Percentiles rank a stretch among this genome's conserved stretches.
Evolutionary conservation across 2,888 invertebrate genomes (phyloP).

Genomic region (Andrena fulva): DNA sequence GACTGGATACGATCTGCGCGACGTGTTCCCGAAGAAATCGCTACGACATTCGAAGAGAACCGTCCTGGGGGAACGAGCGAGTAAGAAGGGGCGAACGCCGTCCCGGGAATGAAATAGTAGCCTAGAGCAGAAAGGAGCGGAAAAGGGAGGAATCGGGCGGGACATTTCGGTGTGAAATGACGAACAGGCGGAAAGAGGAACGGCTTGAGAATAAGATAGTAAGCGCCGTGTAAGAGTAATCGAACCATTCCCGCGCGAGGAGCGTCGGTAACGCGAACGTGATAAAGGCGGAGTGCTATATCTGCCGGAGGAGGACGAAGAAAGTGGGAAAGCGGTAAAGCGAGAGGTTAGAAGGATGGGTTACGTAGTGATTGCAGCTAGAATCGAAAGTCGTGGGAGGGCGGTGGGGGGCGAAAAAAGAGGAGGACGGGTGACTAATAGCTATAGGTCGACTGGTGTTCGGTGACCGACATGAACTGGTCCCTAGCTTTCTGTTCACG

Average conservation of each 20-base stretch:
- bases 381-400: conserved; percentile 63
- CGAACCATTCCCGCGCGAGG: conserved; percentile 69
- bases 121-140: conserved; percentile 24
- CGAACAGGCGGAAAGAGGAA: conserved; percentile 64
- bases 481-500: conserved; percentile 68
- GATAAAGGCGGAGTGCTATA: conserved; percentile 78
- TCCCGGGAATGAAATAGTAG: conserved; percentile 51
- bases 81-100: neutral
- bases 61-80: conserved; percentile 9
- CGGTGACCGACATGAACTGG: conserved; percentile 71
- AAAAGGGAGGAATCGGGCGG: conserved; percentile 53
- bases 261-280: conserved; percentile 74
- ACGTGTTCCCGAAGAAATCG: conserved; percentile 11
- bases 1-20: neutral
- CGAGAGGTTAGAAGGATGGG: conserved; percentile 52
- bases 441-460: conserved; percentile 67
- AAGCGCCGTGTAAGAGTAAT: conserved; percentile 77
- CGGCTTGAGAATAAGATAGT: conserved; percentile 75
- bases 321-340: conserved; percentile 30
- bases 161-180: conserved; percentile 65
- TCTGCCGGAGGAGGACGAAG: conserved; percentile 47
- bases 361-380: conserved; percentile 72
- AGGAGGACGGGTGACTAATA: conserved; percentile 75
- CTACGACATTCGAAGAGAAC: conserved; percentile 6
- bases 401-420: conserved; percentile 36